phyloP scores from a whole-genome alignment of 2,113 vertebrate species.

The Oncorhynchus keta region DNA sequence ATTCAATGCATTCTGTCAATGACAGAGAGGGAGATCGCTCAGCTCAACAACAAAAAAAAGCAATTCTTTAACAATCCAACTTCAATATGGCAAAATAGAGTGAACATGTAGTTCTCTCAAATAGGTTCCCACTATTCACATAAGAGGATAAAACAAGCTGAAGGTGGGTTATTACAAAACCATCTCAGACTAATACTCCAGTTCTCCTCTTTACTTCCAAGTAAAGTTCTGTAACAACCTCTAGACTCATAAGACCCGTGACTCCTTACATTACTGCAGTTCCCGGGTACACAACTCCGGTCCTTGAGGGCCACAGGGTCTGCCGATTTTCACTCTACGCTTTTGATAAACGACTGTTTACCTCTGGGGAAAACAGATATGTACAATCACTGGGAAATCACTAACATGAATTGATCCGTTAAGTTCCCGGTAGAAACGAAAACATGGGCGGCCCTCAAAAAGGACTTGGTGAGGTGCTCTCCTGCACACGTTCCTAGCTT shows the following conservation, averaged over 20 bases:
- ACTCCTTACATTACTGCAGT: too few species aligned
- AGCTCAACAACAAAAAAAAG: constrained; percentile 22
- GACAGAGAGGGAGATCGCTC: not conserved
- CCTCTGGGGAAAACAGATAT: not conserved
- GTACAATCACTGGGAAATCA: not conserved
- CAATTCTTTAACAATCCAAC: constrained; percentile 32
- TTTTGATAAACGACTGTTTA: not conserved
- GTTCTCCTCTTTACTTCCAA: too few species aligned
- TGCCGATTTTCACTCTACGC: too few species aligned
- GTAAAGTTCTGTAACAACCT: too few species aligned
- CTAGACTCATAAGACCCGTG: too few species aligned
- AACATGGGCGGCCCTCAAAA: not conserved
- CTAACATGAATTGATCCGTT: not conserved
- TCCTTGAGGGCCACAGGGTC: too few species aligned
- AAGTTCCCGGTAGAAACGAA: not conserved
- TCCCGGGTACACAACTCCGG: too few species aligned
- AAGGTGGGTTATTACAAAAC: not conserved
- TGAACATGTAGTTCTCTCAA: constrained; percentile 25
- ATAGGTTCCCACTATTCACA: constrained; percentile 11
- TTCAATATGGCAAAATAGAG: constrained; percentile 23
- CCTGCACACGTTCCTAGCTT: constrained; percentile 3
- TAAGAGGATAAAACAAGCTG: not conserved
- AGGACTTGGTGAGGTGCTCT: not conserved
- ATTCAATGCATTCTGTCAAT: constrained; percentile 34
- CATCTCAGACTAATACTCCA: too few species aligned